Percentiles rank a stretch among this genome's conserved stretches.
Conservation (phyloP, 2,113 vertebrate genomes). For the Xyrauchen texanus region DNA sequence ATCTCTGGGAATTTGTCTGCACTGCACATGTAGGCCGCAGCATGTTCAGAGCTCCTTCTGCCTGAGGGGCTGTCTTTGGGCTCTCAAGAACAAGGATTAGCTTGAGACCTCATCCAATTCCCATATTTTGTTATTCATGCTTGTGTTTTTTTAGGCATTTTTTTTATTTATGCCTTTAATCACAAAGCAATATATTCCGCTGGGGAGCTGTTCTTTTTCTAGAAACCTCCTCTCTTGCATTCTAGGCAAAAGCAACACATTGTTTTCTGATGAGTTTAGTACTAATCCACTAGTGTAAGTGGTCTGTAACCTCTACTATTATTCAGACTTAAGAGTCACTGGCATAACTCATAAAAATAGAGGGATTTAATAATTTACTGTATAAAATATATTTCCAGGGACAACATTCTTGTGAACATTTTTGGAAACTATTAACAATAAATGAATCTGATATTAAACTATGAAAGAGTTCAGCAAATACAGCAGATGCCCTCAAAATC, state of each 20-base stretch:
- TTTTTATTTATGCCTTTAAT: slow-evolving; percentile 50
- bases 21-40: slow-evolving; percentile 15
- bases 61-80: slow-evolving; percentile 65
- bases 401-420: too few species aligned
- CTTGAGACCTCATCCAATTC: slow-evolving; percentile 46
- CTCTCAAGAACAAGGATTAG: slow-evolving; percentile 61
- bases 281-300: slow-evolving; percentile 58
- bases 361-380: slow-evolving; percentile 20
- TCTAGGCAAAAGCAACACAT: neutral
- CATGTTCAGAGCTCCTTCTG: slow-evolving; percentile 46
- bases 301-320: slow-evolving; percentile 42
- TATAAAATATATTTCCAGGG: neutral
- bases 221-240: slow-evolving; percentile 24
- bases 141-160: slow-evolving; percentile 55
- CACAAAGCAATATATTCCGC: slow-evolving; percentile 68
- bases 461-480: too few species aligned
- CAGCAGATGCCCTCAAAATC: too few species aligned
- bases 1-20: slow-evolving; percentile 45
- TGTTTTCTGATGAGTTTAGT: slow-evolving; percentile 60
- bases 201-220: slow-evolving; percentile 55
- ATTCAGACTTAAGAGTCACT: neutral
- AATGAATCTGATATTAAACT: too few species aligned
- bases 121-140: slow-evolving; percentile 61
- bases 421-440: too few species aligned
- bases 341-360: slow-evolving; percentile 1